Evolutionary conservation across 2,888 invertebrate genomes (phyloP).

Genomic region (Agonopterix arenella): DNA sequence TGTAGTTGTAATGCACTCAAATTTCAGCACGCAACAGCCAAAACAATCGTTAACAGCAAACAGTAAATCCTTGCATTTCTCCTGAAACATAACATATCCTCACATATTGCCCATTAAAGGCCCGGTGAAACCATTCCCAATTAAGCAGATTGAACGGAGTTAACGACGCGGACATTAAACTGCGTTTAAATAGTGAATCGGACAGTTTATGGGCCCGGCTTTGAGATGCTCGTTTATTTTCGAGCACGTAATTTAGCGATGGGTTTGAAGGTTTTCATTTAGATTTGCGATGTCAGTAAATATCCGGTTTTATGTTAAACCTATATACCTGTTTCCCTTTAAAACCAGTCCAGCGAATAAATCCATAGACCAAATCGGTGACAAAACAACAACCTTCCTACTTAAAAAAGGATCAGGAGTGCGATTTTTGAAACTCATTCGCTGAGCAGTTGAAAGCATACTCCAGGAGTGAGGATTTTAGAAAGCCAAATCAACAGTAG

Average conservation of each 20-base stretch:
- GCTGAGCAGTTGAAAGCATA: too few species aligned
- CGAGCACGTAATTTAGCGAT: slow-evolving; percentile 8
- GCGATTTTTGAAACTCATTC: too few species aligned
- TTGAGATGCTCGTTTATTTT: slow-evolving; percentile 44
- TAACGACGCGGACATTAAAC: slow-evolving; percentile 57
- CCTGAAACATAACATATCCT: slow-evolving; percentile 15
- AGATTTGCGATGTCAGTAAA: slow-evolving; percentile 1
- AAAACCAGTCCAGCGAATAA: too few species aligned
- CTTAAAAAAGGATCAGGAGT: too few species aligned
- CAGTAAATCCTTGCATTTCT: slow-evolving; percentile 12
- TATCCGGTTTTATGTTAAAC: neutral
- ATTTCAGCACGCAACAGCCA: neutral
- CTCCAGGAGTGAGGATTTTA: too few species aligned
- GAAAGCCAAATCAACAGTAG: too few species aligned
- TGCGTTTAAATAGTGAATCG: slow-evolving; percentile 64
- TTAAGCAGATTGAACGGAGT: slow-evolving; percentile 70
- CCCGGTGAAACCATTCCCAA: slow-evolving; percentile 60
- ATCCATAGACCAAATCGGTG: too few species aligned
- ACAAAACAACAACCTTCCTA: too few species aligned
- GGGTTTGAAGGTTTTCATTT: slow-evolving; percentile 6
- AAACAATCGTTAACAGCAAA: slow-evolving; percentile 10
- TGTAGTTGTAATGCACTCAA: neutral
- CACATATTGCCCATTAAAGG: slow-evolving; percentile 45
- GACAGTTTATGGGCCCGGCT: slow-evolving; percentile 56
- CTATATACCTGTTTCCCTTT: neutral